Evolutionary conservation across 2,797 vertebrate species (phyloP).

Genomic region (Alcedo quadribrachys): DNA sequence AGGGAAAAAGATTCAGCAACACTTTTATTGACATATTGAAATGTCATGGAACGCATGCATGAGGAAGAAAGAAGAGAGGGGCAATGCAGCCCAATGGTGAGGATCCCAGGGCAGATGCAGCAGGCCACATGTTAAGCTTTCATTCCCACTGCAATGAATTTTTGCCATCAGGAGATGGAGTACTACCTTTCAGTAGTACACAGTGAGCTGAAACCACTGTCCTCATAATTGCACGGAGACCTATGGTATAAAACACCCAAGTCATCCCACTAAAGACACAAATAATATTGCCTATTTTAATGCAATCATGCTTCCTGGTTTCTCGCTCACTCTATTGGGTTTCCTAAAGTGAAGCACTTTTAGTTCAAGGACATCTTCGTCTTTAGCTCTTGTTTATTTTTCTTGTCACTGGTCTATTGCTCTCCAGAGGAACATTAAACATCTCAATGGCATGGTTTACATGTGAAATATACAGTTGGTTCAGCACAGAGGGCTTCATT

Average conservation of each 20-base stretch:
- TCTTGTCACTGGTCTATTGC: slow-evolving; percentile 64
- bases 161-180: not conserved
- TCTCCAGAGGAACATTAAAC: slow-evolving; percentile 56
- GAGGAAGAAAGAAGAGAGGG: not conserved
- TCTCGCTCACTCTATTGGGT: slow-evolving; percentile 39
- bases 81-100: not conserved
- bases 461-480: slow-evolving; percentile 63
- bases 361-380: slow-evolving; percentile 53
- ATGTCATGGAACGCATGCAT: not conserved
- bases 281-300: slow-evolving; percentile 49
- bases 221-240: not conserved
- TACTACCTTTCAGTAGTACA: not conserved
- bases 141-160: not conserved
- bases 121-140: not conserved
- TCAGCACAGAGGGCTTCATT: slow-evolving; percentile 53
- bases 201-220: not conserved
- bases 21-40: not conserved
- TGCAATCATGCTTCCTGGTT: slow-evolving; percentile 36
- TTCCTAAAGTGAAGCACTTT: slow-evolving; percentile 65
- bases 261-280: not conserved
- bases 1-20: not conserved
- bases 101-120: not conserved
- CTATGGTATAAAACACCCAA: not conserved
- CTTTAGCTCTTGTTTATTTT: slow-evolving; percentile 72
- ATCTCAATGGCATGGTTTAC: slow-evolving; percentile 40